Base-by-base conservation (phyloP, 2,113 vertebrate species). In the Dromaius novaehollandiae region DNA sequence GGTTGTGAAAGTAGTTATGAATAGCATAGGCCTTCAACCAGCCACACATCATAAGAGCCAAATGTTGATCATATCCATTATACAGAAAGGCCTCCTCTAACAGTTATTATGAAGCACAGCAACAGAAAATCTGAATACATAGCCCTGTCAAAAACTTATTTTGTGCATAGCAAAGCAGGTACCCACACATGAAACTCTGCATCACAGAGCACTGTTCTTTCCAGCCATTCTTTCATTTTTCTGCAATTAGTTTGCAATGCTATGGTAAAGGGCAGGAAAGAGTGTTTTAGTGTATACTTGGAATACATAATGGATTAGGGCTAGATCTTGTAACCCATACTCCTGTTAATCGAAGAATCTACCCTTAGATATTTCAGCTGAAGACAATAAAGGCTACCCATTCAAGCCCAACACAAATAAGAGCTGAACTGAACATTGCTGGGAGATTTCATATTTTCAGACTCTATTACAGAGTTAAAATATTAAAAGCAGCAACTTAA, bases 101-200 rank as follows among this genome's bases (percentile, higher is more conserved):
- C 82, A 61, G 71, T 6, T 7, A 11, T 40, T 5, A 2, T 2
- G 28, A 91, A 70, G 13, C 69, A 63, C 44, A 48, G 78, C 51
- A 65, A 26, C 50, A 75, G 38, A 16, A 90, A 58, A 74, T 74
- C 10, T 2, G 30, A 53, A 2, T 11, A 36, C 51, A 3, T 0
- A 53, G 11, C 26, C 48, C 64, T 8, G 2, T 22, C 53, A 44
- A 19, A 68, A 40, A 25, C 0, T 6, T 34, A 58, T 53, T 40
- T 25, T 58, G 28, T 44, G 61, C n/a, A n/a, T 17, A 90, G 48
- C 77, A 44, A 56, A 65, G 53, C 76, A 81, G 76, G 46, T 9
- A 34, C 15, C 36, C 3, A 1, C 5, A 3, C 2, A 1, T 3
- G 17, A 32, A 17, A 2, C 22, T 30, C 48, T 30, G 13, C 6